These are phyloP conservation scores for Drosophila subquinaria DNA, from an alignment of 2,888 invertebrate genomes.

Conservation along the genomic window DNA sequence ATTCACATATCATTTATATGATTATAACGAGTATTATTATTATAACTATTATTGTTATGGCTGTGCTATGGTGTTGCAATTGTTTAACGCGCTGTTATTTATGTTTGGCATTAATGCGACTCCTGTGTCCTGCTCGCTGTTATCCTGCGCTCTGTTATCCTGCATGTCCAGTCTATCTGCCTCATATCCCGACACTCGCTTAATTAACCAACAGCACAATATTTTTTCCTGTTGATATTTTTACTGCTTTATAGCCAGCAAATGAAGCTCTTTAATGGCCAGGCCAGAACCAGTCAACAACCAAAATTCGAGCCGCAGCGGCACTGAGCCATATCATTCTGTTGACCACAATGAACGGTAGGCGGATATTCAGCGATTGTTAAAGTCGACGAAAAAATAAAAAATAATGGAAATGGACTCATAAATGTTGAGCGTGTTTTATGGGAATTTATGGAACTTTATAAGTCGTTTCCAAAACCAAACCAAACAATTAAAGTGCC, in stretches of 20 bases:
- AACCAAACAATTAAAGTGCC: conserved; percentile 12
- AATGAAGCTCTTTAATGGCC: conserved; percentile 57
- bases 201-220: conserved; percentile 65
- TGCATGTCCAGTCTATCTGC: conserved; percentile 30
- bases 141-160: conserved; percentile 7
- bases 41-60: conserved; percentile 40
- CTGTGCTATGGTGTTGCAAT: conserved; percentile 42
- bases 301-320: conserved; percentile 43
- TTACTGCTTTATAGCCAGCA: conserved; percentile 47
- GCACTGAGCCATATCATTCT: conserved; percentile 60
- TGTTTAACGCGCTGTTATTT: conserved; percentile 66
- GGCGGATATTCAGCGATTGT: conserved; percentile 35
- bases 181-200: conserved; percentile 34
- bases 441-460: conserved; percentile 43
- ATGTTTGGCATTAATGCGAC: conserved; percentile 60
- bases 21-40: conserved; percentile 43
- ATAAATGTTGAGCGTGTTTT: conserved; percentile 48
- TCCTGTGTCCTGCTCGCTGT: conserved; percentile 26
- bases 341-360: conserved; percentile 37
- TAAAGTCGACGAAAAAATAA: conserved; percentile 5
- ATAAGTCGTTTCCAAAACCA: neutral
- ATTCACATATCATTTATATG: conserved; percentile 63
- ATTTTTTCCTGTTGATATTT: conserved; percentile 30
- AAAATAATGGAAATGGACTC: conserved; percentile 36
- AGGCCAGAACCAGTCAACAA: conserved; percentile 19